Percentiles rank a stretch among this genome's conserved stretches.
phyloP scores from a whole-genome alignment of 2,113 vertebrate species.

The Coregonus clupeaformis region DNA sequence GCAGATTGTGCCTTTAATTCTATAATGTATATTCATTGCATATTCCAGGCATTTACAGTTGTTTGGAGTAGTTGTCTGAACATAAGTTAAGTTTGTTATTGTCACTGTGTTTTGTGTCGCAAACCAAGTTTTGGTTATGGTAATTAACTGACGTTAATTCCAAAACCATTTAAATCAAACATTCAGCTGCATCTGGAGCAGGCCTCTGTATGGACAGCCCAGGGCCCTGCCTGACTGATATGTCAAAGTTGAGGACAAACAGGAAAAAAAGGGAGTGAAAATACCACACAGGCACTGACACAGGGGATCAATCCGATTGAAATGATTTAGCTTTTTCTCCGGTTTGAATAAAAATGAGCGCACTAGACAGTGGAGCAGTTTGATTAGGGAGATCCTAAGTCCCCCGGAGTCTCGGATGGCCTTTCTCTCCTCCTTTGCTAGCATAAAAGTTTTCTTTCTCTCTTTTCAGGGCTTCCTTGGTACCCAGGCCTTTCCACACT shows the following conservation, averaged over 20 bases:
- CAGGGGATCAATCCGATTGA: conserved; percentile 72
- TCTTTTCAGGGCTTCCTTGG: conserved; percentile 77
- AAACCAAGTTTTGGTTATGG: neutral
- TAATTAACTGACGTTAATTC: conserved; percentile 35
- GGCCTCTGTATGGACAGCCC: conserved; percentile 48
- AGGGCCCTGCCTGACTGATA: conserved; percentile 71
- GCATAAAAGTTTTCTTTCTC: conserved; percentile 78
- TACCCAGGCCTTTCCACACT: conserved; percentile 74
- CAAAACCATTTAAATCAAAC: conserved; percentile 55
- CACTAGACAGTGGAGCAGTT: conserved; percentile 76
- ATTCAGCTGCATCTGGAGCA: conserved; percentile 44
- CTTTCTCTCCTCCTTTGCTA: conserved; percentile 68
- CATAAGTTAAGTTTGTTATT: neutral
- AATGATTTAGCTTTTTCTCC: conserved; percentile 77
- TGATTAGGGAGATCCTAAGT: conserved; percentile 73
- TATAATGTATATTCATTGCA: no score
- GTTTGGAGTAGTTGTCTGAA: neutral
- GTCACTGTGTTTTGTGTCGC: neutral
- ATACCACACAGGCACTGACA: conserved; percentile 80
- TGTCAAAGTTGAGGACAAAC: conserved; percentile 71
- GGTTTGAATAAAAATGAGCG: conserved; percentile 76
- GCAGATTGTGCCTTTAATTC: no score
- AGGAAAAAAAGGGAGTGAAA: conserved; percentile 57
- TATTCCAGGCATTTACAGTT: no score
- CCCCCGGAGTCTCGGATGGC: conserved; percentile 61